Evolutionary conservation across 2,797 vertebrate genomes (phyloP).

Genomic region (Discoglossus pictus): DNA sequence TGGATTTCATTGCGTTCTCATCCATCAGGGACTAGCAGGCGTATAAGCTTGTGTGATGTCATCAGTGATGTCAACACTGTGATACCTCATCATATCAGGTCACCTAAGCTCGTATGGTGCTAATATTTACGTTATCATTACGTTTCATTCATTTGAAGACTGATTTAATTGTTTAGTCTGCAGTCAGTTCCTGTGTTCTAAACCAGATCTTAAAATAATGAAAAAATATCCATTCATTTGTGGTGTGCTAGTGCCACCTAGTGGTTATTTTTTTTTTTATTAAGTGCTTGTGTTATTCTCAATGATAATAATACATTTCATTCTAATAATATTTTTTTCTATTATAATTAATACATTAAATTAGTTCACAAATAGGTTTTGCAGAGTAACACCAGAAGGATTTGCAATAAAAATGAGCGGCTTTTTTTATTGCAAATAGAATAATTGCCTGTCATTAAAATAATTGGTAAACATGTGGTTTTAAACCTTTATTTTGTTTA

Average conservation of each 20-base stretch:
- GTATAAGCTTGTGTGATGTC: neutral
- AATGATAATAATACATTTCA: neutral
- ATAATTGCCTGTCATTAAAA: too few species aligned
- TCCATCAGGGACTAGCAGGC: too few species aligned
- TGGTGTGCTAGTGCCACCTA: conserved; percentile 14
- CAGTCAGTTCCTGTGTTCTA: neutral
- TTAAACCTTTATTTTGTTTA: too few species aligned
- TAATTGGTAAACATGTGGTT: too few species aligned
- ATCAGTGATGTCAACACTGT: neutral
- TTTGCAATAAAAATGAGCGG: too few species aligned
- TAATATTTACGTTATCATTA: neutral
- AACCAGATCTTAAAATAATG: neutral
- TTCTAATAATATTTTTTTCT: neutral
- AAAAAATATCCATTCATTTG: neutral
- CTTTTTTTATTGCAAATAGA: too few species aligned
- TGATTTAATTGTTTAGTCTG: neutral
- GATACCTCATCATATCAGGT: too few species aligned
- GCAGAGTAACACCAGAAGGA: too few species aligned
- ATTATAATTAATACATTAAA: too few species aligned
- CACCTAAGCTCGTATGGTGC: neutral
- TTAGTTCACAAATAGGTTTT: too few species aligned
- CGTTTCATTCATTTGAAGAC: neutral
- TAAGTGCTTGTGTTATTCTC: neutral
- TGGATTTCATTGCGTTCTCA: too few species aligned
- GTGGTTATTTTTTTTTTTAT: neutral